A percentile compares a stretch with the other conserved stretches of the same genome.
These are phyloP conservation scores for Drosophila kuntzei DNA, from an alignment of 2,888 invertebrate species.

Conservation along the genomic window DNA sequence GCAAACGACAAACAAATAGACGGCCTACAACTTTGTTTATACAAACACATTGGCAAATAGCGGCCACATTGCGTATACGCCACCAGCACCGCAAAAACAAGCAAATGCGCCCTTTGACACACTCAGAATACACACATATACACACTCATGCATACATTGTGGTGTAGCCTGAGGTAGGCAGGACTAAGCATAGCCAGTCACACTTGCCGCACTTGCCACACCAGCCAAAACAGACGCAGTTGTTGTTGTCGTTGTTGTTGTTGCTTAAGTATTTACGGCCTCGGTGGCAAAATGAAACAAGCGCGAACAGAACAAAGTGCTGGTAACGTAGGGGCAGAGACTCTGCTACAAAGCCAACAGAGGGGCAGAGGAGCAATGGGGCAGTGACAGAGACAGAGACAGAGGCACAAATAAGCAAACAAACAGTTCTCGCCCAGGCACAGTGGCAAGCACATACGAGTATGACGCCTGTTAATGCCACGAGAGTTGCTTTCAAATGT, in stretches of 20 bases:
- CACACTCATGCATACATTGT: neutral
- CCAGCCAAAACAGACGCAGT: slow-evolving; percentile 19
- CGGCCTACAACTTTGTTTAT: slow-evolving; percentile 76
- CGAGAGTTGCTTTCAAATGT: slow-evolving; percentile 35
- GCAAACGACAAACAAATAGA: slow-evolving; percentile 77
- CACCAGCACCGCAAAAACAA: slow-evolving; percentile 57
- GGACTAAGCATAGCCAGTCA: slow-evolving; percentile 38
- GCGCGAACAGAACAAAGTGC: slow-evolving; percentile 27
- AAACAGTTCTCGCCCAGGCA: slow-evolving; percentile 35
- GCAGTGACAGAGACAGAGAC: slow-evolving; percentile 11
- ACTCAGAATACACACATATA: slow-evolving; percentile 8
- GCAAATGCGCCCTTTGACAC: slow-evolving; percentile 65
- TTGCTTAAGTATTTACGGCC: slow-evolving; percentile 70
- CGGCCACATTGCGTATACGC: slow-evolving; percentile 77
- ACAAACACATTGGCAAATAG: slow-evolving; percentile 73
- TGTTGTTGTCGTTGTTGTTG: slow-evolving; percentile 26
- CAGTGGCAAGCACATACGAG: slow-evolving; percentile 24
- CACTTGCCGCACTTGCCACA: slow-evolving; percentile 17
- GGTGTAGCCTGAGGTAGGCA: slow-evolving; percentile 23
- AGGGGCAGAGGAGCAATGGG: neutral
- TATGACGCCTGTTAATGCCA: slow-evolving; percentile 26
- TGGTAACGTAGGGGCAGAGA: neutral
- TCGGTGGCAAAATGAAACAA: slow-evolving; percentile 68
- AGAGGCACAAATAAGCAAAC: slow-evolving; percentile 43
- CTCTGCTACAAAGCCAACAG: neutral